Base-by-base conservation (phyloP, 2,888 invertebrate genomes). In the Spodoptera exigua region DNA sequence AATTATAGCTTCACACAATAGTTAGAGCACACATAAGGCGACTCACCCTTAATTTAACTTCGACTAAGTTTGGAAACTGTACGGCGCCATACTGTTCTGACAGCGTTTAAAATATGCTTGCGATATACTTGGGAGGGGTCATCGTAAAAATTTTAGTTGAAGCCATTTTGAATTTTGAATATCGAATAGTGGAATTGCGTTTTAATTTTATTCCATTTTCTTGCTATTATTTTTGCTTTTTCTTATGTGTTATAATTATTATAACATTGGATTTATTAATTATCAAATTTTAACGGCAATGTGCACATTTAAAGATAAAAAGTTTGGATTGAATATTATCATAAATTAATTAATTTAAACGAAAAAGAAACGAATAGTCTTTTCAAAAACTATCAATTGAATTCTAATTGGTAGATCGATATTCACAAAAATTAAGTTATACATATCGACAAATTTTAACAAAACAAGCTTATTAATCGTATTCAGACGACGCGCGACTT, bases 101-200 rank as follows among this genome's bases (percentile, higher is more conserved):
- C 93, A 91, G 91, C 88, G 85, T 88, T 89, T 93, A 92, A 92
- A 90, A 91, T 91, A 91, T 90, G 85, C 81, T 83, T 83, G 86
- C 83, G 83, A 81, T 80, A 81, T 74, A 75, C 73, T 84, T 84
- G 79, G 71, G 72, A 76, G 68, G 62, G 68, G 55, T 61, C 41
- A 36, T 55, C 74, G 78, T 81, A 81, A 77, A 79, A 76, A 45
- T 63, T 61, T 62, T 58, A 51, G 47, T 40, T 7, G 1, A 51
- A 53, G 53, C 2, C 27, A 44, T 47, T 55, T 27, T 35, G 14
- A 16, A 21, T 35, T 4, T 39, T 45, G 5, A 7, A 9, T 12
- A 12, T 9, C 9, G 3, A 3, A 34, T 10, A 12, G 27, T 27
- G 7, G 3, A 27, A 9, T 27, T 27, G 27, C 27, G 27, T 27